Evolutionary conservation across 2,113 vertebrate genomes (phyloP), one percentile per base, ranked within the genome.

Genomic region (Antidorcas marsupialis): DNA sequence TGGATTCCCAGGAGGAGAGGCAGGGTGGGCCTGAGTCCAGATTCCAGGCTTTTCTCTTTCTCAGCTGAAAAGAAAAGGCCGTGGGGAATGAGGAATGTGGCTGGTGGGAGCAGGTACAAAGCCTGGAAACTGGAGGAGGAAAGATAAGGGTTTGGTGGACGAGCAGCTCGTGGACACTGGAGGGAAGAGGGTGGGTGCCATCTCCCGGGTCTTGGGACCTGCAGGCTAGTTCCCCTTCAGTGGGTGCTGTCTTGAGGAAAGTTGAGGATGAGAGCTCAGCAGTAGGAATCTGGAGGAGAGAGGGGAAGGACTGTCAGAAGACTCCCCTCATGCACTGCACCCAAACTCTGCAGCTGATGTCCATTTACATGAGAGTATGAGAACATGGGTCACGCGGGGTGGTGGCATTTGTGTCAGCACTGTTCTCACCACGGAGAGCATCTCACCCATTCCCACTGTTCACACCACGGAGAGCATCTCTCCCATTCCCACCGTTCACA

Each of bases 401-500:
- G 2, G 1, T 5, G 36, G 78, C 13, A 6, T 45, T 3, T 15
- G 53, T 1, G 0, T 53, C 5, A 15, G 52, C 43, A 28, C 27
- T 16, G 3, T 11, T 19, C 19, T 14, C 25, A 21, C 79, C 23
- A 57, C 7, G 1, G 3, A 60, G 11, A 71, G 52, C 13, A 1
- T 47, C 27, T 25, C 45, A 36, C 13, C 28, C 11, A 7, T 25
- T 4, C 36, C 17, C 27, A 6, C 6, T 0, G 0, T 64, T 64
- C 30, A n/a, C 30, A n/a, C 62, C 0, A 1, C 0, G 0, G 13
- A 30, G 0, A 62, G 13, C 60, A 60, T 30, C 59, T 30, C 12
- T 3, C 2, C 59, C 59, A 0, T 6, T 0, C 59, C 28, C 2
- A 0, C 59, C 0, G 0, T 62, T 16, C 60, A 62, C 13, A 14